Conservation (phyloP, 2,888 invertebrate species). For the Rhyacophila evoluta region DNA sequence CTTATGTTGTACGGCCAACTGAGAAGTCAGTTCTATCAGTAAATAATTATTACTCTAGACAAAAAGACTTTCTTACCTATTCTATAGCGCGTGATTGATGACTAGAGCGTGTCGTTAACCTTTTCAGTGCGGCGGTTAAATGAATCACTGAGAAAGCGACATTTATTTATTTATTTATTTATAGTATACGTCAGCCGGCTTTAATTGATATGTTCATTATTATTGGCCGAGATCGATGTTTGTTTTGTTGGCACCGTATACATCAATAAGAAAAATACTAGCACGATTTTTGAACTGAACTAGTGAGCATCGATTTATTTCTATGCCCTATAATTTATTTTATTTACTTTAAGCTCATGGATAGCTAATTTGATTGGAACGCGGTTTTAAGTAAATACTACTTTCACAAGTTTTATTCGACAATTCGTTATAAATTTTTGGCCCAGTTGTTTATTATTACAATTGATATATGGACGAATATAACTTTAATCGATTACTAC, state of each 20-base stretch:
- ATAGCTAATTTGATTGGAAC: too few relatives aligned
- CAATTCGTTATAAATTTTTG: too few relatives aligned
- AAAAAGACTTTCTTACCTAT: conserved; percentile 11
- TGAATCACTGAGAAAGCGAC: conserved; percentile 6
- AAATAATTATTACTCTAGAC: neutral
- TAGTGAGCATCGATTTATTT: too few relatives aligned
- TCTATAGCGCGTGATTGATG: neutral
- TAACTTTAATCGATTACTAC: too few relatives aligned
- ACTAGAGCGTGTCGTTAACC: conserved; percentile 1
- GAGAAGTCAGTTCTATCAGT: neutral
- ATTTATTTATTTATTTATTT: conserved; percentile 22
- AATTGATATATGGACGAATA: too few relatives aligned
- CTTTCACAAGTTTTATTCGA: too few relatives aligned
- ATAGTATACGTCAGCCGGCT: neutral
- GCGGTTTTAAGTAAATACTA: too few relatives aligned
- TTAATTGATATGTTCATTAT: conserved; percentile 14
- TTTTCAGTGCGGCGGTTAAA: neutral
- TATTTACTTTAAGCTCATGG: too few relatives aligned
- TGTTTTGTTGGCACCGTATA: neutral
- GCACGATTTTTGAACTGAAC: too few relatives aligned
- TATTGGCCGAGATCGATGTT: neutral
- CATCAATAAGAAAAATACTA: too few relatives aligned
- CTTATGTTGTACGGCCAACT: neutral
- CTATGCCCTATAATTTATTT: too few relatives aligned
- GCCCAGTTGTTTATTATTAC: too few relatives aligned